These are phyloP conservation scores for Pseudorasbora parva DNA, from an alignment of 2,113 vertebrate species.

Conservation along the genomic window DNA sequence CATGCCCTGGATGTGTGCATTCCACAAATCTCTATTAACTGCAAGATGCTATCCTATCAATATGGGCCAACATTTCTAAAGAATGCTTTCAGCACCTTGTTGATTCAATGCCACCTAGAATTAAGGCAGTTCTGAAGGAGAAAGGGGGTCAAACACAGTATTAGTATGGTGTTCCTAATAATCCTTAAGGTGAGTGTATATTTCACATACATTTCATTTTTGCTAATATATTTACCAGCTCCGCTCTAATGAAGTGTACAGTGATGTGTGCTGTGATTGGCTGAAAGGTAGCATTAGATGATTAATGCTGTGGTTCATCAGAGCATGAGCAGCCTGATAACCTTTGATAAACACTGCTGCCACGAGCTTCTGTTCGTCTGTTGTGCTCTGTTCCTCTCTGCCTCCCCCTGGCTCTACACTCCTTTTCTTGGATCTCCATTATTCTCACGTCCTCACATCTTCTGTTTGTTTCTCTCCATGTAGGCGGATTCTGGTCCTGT, in stretches of 20 bases:
- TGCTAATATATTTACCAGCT: no score
- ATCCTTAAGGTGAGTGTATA: no score
- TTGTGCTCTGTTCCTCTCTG: conserved; percentile 21
- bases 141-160: no score
- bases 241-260: conserved; percentile 53
- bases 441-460: neutral
- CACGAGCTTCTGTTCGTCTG: conserved; percentile 49
- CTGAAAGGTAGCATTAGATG: conserved; percentile 61
- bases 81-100: no score
- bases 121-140: no score
- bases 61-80: no score
- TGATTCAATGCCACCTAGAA: no score
- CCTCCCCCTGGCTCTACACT: conserved; percentile 11
- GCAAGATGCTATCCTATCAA: no score
- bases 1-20: no score
- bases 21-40: no score
- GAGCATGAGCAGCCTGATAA: conserved; percentile 74
- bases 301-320: conserved; percentile 64
- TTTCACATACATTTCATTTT: no score
- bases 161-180: no score
- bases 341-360: conserved; percentile 62
- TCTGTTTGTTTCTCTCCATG: conserved; percentile 49
- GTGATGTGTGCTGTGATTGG: conserved; percentile 71
- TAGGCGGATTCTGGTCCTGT: conserved; percentile 80
- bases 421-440: neutral